These are phyloP conservation scores for Petromus typicus DNA, from an alignment of 2,113 vertebrate species.

Conservation along the genomic window DNA sequence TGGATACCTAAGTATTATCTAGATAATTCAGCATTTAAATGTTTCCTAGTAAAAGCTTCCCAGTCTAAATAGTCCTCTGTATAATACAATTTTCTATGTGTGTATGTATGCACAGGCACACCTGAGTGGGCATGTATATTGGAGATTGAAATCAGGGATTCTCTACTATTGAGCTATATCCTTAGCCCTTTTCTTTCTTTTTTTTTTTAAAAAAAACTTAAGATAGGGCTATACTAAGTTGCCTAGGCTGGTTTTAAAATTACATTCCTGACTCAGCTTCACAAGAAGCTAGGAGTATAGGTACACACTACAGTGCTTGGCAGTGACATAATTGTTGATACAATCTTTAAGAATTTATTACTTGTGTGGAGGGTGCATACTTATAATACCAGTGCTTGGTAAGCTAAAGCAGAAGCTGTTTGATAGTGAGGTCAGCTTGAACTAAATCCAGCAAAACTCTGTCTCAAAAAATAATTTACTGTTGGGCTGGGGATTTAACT, in stretches of 20 bases:
- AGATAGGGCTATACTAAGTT: background rate
- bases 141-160: too few species aligned
- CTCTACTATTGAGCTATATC: too few species aligned
- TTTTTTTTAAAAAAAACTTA: background rate
- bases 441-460: background rate
- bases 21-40: slow-evolving; percentile 39
- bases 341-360: background rate
- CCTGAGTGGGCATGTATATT: too few species aligned
- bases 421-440: background rate
- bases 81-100: slow-evolving; percentile 24
- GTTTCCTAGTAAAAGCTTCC: background rate
- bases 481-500: background rate
- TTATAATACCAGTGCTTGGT: background rate
- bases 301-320: background rate
- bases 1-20: slow-evolving; percentile 7
- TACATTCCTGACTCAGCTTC: background rate
- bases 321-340: background rate
- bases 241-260: background rate
- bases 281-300: background rate
- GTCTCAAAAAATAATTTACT: background rate
- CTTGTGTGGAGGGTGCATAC: background rate
- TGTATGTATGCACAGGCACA: too few species aligned
- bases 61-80: slow-evolving; percentile 13
- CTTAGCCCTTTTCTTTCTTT: background rate
- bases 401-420: background rate